Evolutionary conservation across 1,140 invertebrate species (phyloP).

Genomic region (Alviniconcha marisindica): DNA sequence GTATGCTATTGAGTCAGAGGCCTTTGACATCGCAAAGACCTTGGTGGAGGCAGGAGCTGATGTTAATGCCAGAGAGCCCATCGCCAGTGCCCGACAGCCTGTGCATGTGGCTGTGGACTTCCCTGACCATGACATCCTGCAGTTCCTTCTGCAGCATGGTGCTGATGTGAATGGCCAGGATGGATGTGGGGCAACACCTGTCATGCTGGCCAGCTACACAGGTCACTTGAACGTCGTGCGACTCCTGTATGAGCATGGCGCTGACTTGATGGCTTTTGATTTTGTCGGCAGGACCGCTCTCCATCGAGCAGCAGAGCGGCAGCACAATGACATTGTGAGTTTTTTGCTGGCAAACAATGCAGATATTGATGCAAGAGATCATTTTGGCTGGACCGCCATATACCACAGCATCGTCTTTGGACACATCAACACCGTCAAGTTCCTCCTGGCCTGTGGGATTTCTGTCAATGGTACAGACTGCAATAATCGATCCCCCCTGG

Average conservation of each 20-base stretch:
- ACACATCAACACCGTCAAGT: background rate
- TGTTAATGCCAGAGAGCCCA: background rate
- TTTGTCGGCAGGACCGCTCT: constrained; percentile 20
- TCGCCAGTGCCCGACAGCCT: background rate
- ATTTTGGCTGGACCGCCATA: background rate
- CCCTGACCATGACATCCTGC: background rate
- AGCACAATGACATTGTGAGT: background rate
- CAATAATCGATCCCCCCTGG: background rate
- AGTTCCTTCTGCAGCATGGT: background rate
- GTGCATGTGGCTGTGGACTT: constrained; percentile 7
- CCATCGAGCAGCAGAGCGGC: background rate
- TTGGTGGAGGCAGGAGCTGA: background rate
- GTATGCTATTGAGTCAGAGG: background rate
- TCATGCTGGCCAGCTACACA: constrained; percentile 17
- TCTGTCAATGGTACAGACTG: background rate
- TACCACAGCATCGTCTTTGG: background rate
- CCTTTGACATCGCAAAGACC: background rate
- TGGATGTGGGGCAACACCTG: constrained; percentile 13
- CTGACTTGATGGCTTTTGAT: background rate
- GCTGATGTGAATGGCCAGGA: constrained; percentile 25
- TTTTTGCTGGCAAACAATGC: constrained; percentile 18
- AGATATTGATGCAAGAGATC: constrained; percentile 1
- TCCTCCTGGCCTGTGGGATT: background rate
- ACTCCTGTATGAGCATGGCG: background rate
- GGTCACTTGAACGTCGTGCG: background rate